Percentiles rank a stretch among this genome's conserved stretches.
Evolutionary conservation across 1,140 invertebrate genomes (phyloP).

Genomic region (Drosophila rufa): DNA sequence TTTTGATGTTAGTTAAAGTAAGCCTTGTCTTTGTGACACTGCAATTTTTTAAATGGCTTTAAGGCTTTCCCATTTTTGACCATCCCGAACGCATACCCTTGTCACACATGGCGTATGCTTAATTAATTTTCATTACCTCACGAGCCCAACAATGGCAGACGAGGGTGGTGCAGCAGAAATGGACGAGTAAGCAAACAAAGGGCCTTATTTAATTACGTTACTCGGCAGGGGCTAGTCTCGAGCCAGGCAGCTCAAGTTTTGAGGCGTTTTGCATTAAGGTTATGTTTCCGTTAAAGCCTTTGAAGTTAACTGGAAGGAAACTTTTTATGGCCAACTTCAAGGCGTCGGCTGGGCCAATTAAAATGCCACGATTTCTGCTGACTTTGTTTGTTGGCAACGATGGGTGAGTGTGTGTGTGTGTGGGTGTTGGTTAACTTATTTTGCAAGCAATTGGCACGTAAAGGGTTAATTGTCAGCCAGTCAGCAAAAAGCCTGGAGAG

Average conservation of each 20-base stretch:
- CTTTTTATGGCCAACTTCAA: constrained; percentile 48
- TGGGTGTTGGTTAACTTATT: constrained; percentile 60
- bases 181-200: constrained; percentile 31
- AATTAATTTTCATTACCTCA: constrained; percentile 40
- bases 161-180: background rate
- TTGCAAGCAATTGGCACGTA: constrained; percentile 73
- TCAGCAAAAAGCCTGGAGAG: constrained; percentile 59
- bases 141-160: background rate
- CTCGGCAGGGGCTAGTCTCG: constrained; percentile 8
- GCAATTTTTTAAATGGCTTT: background rate
- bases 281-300: constrained; percentile 30
- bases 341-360: constrained; percentile 48
- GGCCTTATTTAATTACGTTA: constrained; percentile 41
- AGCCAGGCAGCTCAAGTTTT: constrained; percentile 17
- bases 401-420: constrained; percentile 1
- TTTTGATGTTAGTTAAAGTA: too few species aligned
- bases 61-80: constrained; percentile 4
- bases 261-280: constrained; percentile 29
- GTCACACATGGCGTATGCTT: constrained; percentile 49
- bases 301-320: constrained; percentile 31
- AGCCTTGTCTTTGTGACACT: background rate
- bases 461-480: constrained; percentile 75
- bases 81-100: background rate
- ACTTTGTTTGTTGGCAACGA: constrained; percentile 38
- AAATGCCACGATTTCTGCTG: constrained; percentile 52